These are phyloP conservation scores for Neogale vison DNA, from an alignment of 2,113 vertebrate genomes.

Conservation along the genomic window DNA sequence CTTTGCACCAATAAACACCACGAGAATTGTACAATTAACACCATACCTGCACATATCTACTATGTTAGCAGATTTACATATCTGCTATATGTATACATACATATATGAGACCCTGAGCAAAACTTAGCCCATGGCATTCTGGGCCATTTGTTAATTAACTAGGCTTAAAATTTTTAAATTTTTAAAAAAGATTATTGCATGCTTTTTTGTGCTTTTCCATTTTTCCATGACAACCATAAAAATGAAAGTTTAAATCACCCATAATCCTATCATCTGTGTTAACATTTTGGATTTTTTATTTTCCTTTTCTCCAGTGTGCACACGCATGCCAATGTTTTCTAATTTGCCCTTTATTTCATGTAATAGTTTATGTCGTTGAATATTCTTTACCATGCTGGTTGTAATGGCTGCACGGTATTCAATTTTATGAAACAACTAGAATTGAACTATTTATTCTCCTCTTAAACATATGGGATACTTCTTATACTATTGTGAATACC, in stretches of 20 bases:
- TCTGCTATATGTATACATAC: background rate
- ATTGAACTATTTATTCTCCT: background rate
- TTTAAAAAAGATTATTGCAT: background rate
- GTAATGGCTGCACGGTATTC: background rate
- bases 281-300: background rate
- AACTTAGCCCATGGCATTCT: background rate
- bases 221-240: background rate
- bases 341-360: background rate
- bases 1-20: background rate
- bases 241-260: background rate
- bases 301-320: background rate
- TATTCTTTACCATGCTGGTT: background rate
- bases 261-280: background rate
- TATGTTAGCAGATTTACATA: background rate
- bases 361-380: background rate
- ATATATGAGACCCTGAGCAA: background rate
- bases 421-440: background rate
- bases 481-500: background rate
- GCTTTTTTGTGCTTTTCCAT: background rate
- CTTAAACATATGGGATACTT: background rate
- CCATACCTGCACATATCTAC: background rate
- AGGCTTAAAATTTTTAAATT: background rate
- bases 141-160: background rate
- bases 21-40: background rate
- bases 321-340: background rate